Conservation (phyloP, 2,888 invertebrate species). For the Bellardia pandia region DNA sequence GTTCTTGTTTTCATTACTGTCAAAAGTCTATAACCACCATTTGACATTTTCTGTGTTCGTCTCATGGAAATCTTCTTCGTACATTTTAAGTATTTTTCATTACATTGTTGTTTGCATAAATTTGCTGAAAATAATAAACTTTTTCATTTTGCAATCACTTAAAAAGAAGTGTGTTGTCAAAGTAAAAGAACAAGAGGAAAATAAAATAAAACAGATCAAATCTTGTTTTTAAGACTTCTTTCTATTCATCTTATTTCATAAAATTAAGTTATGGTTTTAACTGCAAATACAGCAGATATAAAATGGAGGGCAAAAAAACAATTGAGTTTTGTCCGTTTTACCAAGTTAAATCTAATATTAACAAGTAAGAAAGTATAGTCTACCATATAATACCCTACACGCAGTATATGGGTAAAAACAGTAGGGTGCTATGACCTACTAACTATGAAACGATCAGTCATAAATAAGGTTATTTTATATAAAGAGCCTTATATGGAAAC, state of each 20-base stretch:
- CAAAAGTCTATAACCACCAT: slow-evolving; percentile 5
- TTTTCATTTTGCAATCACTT: slow-evolving; percentile 21
- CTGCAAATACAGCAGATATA: slow-evolving; percentile 31
- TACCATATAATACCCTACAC: too few relatives aligned
- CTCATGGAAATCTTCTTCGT: background rate
- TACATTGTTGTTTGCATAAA: slow-evolving; percentile 49
- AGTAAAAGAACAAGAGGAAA: background rate
- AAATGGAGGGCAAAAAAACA: background rate
- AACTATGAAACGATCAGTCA: too few relatives aligned
- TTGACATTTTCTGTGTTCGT: slow-evolving; percentile 5
- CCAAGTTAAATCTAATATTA: background rate
- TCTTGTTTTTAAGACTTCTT: slow-evolving; percentile 18
- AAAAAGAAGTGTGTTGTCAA: slow-evolving; percentile 3
- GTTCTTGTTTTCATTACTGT: background rate
- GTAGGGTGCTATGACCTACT: too few relatives aligned
- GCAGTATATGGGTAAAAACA: too few relatives aligned
- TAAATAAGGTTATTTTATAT: too few relatives aligned
- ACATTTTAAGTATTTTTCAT: slow-evolving; percentile 17
- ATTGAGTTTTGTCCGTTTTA: background rate
- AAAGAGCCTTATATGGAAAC: too few relatives aligned
- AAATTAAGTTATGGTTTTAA: slow-evolving; percentile 52
- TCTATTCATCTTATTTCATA: background rate
- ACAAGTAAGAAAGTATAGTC: too few relatives aligned
- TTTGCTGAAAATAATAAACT: slow-evolving; percentile 28
- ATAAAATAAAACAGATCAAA: slow-evolving; percentile 37